Percentiles rank a stretch among this genome's conserved stretches.
phyloP scores from a whole-genome alignment of 2,797 vertebrate genomes.

The Sciurus vulgaris region DNA sequence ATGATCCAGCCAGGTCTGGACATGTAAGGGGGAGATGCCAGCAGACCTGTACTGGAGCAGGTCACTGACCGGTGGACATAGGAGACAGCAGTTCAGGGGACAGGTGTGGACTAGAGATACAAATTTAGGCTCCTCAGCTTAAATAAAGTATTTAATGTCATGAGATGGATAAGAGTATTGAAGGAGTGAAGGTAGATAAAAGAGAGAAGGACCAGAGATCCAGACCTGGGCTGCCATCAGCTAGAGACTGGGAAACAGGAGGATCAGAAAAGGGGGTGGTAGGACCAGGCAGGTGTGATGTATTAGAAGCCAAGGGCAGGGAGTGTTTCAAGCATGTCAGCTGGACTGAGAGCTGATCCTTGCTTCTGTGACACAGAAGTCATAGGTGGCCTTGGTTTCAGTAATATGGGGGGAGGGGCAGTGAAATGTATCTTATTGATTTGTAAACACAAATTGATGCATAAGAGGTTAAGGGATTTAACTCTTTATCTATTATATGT shows the following conservation, averaged over 20 bases:
- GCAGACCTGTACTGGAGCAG: background rate
- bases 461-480: constrained; percentile 17
- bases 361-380: too few species aligned
- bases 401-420: too few species aligned
- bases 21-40: background rate
- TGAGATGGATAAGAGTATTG: background rate
- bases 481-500: background rate
- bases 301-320: background rate
- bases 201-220: background rate
- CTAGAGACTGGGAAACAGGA: background rate
- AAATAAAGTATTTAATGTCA: background rate
- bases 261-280: accelerated
- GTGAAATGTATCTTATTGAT: background rate
- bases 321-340: background rate
- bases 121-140: background rate
- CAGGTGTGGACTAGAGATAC: background rate
- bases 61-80: background rate
- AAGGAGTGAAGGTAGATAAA: background rate
- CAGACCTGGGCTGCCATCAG: background rate
- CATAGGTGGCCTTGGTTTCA: background rate
- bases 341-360: background rate
- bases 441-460: constrained; percentile 24
- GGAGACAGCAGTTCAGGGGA: background rate
- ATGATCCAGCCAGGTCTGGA: background rate
- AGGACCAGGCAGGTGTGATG: too few species aligned